phyloP scores from a whole-genome alignment of 2,797 vertebrate genomes.

The Mormyrops attenuatus region DNA sequence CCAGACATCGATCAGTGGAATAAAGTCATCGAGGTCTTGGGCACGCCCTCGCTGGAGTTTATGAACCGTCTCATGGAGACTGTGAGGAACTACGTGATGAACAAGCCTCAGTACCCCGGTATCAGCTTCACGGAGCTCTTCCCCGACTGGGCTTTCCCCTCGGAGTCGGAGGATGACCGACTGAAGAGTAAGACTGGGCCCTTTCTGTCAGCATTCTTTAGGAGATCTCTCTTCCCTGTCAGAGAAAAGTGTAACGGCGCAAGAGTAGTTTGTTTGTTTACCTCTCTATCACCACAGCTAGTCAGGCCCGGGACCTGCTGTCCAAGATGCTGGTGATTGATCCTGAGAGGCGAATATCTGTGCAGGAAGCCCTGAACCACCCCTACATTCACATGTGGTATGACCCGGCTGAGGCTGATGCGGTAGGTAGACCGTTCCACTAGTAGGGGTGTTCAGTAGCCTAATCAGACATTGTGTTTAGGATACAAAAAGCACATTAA shows the following conservation, averaged over 20 bases:
- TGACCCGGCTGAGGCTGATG: constrained; percentile 86
- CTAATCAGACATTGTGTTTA: background rate
- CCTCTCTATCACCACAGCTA: constrained; percentile 57
- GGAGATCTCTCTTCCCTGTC: background rate
- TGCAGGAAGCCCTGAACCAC: constrained; percentile 89
- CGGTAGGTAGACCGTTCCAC: constrained; percentile 68
- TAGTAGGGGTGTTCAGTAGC: background rate
- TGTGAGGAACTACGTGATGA: constrained; percentile 96
- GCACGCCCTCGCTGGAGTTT: constrained; percentile 86
- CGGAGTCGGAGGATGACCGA: constrained; percentile 88
- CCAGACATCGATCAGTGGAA: constrained; percentile 99
- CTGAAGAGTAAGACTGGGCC: constrained; percentile 79
- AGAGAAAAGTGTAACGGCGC: background rate
- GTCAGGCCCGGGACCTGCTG: constrained; percentile 90
- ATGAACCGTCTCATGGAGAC: constrained; percentile 97
- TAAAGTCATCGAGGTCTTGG: constrained; percentile 95
- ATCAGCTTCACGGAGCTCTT: constrained; percentile 89
- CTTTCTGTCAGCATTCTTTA: background rate
- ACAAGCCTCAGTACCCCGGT: constrained; percentile 90
- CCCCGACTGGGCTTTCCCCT: constrained; percentile 93
- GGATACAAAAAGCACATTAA: background rate
- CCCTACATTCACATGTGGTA: constrained; percentile 97
- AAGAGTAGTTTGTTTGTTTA: background rate
- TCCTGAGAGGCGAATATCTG: constrained; percentile 88
- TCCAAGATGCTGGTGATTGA: constrained; percentile 97